Conservation (phyloP, 2,888 invertebrate species). For the Lithodes maja region DNA sequence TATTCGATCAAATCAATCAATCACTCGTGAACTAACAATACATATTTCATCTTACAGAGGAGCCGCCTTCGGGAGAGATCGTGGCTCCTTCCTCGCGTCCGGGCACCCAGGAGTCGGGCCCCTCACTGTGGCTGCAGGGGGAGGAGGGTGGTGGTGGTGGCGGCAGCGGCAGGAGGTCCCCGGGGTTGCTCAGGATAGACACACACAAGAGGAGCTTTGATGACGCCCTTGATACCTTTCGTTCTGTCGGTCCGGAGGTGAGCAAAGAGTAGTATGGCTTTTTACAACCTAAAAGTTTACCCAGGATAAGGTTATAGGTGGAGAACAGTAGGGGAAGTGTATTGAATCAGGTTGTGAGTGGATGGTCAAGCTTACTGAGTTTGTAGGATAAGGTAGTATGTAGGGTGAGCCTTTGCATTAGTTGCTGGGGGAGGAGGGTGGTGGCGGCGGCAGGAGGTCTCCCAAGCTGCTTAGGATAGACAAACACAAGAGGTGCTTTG, state of each 20-base stretch:
- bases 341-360: no score
- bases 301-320: no score
- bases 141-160: slow-evolving; percentile 20
- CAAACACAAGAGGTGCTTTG: slow-evolving; percentile 36
- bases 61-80: slow-evolving; percentile 7
- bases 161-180: slow-evolving; percentile 9
- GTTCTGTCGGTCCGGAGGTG: slow-evolving; percentile 42
- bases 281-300: no score
- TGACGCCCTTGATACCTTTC: slow-evolving; percentile 41
- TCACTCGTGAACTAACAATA: neutral
- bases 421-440: slow-evolving; percentile 26
- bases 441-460: neutral
- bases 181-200: slow-evolving; percentile 41
- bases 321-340: no score
- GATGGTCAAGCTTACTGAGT: no score
- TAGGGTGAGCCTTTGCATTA: neutral
- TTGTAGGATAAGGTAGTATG: no score
- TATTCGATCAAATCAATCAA: no score
- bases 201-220: slow-evolving; percentile 42
- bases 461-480: slow-evolving; percentile 43
- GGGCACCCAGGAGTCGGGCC: slow-evolving; percentile 9
- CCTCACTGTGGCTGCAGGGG: slow-evolving; percentile 9
- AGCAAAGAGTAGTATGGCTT: neutral
- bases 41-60: slow-evolving; percentile 22
- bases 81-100: neutral